Evolutionary conservation across 2,113 vertebrate genomes (phyloP), one percentile per base, ranked within the genome.

Genomic region (Salvelinus sp.): DNA sequence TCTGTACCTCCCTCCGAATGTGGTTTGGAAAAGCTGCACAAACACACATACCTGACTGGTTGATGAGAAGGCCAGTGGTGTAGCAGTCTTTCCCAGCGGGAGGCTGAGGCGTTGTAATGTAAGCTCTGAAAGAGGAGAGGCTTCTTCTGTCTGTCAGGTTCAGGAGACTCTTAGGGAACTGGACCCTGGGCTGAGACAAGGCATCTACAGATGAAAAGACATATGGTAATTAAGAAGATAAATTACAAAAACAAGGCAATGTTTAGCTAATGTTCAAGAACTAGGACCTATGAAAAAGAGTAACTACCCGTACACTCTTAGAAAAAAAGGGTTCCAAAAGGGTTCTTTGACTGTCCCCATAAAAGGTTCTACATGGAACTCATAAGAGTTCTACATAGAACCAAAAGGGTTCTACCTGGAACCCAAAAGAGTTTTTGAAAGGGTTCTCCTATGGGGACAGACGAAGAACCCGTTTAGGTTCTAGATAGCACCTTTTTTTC

Each of bases 111-210:
- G 94, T 76, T 22, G 95, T 97, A 81, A 98, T 88, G 60, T 92
- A 96, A 62, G 95, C 95, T 13, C 91, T 94, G 30, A 96, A 76
- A 0, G 95, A 93, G 70, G 92, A 89, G 64, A 95, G 74, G 23
- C 94, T 90, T 13, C 94, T 90, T 13, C 76, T 88, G 20, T 91
- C 76, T 0, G 94, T 92, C 80, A 97, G 88, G 60, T 93, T 94
- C 82, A 97, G 89, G 75, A 95, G 91, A 54, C 82, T 88, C 83
- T 95, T 95, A 18, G 94, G 92, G 90, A 98, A 97, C 88, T 95
- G 94, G 86, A 97, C 92, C 69, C 88, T 90, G 1, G 96, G 94
- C 63, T 90, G 89, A 27, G 88, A 91, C 74, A 89, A 92, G 79
- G 90, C 87, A 88, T 95, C 96, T 97, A 82, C 30, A 88, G 88